Evolutionary conservation across 2,888 invertebrate genomes (phyloP).

Genomic region (Ypsolopha sequella): DNA sequence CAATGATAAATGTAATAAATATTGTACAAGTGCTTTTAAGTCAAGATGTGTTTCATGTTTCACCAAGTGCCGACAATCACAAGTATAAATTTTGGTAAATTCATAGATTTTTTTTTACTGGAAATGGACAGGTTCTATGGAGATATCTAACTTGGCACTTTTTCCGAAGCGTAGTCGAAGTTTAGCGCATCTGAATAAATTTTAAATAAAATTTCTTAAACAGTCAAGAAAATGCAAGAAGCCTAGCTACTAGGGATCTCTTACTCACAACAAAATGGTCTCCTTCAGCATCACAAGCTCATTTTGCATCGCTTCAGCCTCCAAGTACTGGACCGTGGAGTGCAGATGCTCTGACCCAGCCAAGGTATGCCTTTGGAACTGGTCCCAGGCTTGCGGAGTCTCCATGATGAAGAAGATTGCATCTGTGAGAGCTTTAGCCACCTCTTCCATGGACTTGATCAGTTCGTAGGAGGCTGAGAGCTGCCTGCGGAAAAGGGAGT

Average conservation of each 20-base stretch:
- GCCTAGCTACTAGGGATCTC: no score
- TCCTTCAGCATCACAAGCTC: slow-evolving; percentile 23
- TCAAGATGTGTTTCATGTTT: no score
- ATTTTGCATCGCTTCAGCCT: slow-evolving; percentile 24
- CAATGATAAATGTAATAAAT: no score
- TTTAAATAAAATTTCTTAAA: no score
- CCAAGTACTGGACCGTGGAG: slow-evolving; percentile 32
- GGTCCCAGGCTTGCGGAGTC: slow-evolving; percentile 11
- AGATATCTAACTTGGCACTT: not conserved
- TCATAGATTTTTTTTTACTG: no score
- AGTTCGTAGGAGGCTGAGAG: slow-evolving; percentile 40
- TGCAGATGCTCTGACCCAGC: slow-evolving; percentile 30
- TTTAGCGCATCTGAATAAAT: no score
- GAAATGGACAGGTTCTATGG: not conserved
- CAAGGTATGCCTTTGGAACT: slow-evolving; percentile 25
- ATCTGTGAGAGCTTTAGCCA: slow-evolving; percentile 13
- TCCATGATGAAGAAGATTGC: slow-evolving; percentile 15
- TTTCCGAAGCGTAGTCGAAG: no score
- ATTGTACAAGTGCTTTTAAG: no score
- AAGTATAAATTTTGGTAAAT: no score
- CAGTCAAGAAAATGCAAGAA: slow-evolving; percentile 8
- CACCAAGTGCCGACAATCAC: no score
- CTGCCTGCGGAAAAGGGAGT: slow-evolving; percentile 24
- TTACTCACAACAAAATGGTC: slow-evolving; percentile 27
- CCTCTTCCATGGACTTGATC: slow-evolving; percentile 36